Base-by-base conservation (phyloP, 2,113 vertebrate genomes). In the Myiozetetes cayanensis region DNA sequence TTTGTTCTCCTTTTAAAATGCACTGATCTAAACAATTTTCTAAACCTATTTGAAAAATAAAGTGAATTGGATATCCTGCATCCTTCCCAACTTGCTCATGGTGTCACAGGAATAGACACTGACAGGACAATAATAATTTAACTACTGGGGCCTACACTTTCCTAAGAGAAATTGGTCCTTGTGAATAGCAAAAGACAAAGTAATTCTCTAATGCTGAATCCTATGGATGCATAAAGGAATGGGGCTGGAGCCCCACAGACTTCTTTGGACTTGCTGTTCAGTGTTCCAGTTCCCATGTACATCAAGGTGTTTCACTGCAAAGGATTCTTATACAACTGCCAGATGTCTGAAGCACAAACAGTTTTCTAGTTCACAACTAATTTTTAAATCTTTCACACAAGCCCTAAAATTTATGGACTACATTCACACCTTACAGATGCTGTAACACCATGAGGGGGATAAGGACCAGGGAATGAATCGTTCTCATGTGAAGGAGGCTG, bases 391-490 rank as follows among this genome's bases (percentile, higher is more conserved):
- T 56, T 33, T 71, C 3, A 12, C 6, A 7, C 8, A 12, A 83
- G 12, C 27, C 22, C 25, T 66, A 33, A 56, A 37, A 22, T 12
- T 66, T 22, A 37, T 77, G 65, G 21, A 25, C 10, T 67, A 37
- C 15, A 22, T 27, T 85, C 25, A 63, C 18, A 39, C 14, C 14
- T 70, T 65, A 37, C 9, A 58, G 59, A 16, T 37, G 9, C 9
- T 33, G 6, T 27, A 52, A 53, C 0, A 0, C 18, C 7, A 4
- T 30, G 41, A 70, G 6, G 7, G 20, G 10, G 4, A 25, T 43
- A 33, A 28, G 12, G 33, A 71, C 33, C 12, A 67, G 30, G 66
- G 77, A 70, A 50, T 8, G 77, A 70, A 50, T 8, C 3, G 0
- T 63, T 53, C 22, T 59, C 0, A 0, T 53, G 11, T 68, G 70